phyloP scores from a whole-genome alignment of 2,797 vertebrate genomes.

The Manis crassicaudata region DNA sequence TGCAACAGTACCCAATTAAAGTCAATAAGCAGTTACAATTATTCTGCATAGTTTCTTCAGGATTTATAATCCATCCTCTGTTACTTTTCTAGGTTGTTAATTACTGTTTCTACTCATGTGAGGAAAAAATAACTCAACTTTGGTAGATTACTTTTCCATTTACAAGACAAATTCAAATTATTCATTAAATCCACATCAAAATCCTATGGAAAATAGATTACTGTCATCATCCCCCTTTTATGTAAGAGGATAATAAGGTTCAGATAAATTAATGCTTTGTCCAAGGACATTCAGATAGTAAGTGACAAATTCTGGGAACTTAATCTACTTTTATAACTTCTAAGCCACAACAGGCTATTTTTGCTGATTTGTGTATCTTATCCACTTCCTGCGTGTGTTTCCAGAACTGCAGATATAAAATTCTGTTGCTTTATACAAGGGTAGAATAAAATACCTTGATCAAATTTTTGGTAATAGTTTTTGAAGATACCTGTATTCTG shows the following conservation, averaged over 20 bases:
- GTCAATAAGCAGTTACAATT: not conserved
- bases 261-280: not conserved
- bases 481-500: not conserved
- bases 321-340: not conserved
- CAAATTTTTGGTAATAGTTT: not conserved
- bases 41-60: not conserved
- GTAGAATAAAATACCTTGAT: not conserved
- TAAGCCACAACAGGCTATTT: not conserved
- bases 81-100: not conserved
- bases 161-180: constrained; percentile 32
- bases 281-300: not conserved
- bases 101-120: not conserved
- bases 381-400: not conserved
- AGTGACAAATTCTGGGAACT: not conserved
- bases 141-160: not conserved
- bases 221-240: not conserved
- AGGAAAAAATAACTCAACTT: not conserved
- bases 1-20: not conserved
- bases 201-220: constrained; percentile 10
- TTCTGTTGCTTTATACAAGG: not conserved
- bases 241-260: not conserved
- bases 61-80: not conserved
- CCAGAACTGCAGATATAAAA: not conserved
- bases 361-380: not conserved
- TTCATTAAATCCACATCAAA: not conserved